Base-by-base conservation (phyloP, 2,888 invertebrate species). In the Melanophora roralis region DNA sequence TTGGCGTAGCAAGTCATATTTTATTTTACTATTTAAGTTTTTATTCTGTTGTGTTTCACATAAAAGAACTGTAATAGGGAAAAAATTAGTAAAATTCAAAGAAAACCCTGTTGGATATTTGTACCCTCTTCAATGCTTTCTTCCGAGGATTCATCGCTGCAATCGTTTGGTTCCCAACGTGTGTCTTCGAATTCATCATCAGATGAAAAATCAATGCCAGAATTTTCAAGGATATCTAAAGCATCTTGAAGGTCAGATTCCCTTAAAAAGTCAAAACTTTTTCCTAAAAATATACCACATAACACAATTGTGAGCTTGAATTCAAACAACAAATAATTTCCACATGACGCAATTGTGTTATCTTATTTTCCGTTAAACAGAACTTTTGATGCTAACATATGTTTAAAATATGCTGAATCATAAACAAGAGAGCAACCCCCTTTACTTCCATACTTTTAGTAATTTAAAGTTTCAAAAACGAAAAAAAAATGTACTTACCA, bases 261-360 rank as follows among this genome's bases (percentile, higher is more conserved):
- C 34, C 0, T 49, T 11, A 21, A 47, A 21, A 64, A 34, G 27
- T 67, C 27, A 27, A 67, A 67, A 32, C 43, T 67, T 19, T 53
- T 67, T 43, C 53, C 67, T 43, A n/a, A n/a, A 67, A 23, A 67
- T 32, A 53, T 53, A 53, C 43, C 53, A 67, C 40, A 43, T 67
- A 34, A 53, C 53, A 67, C 53, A 67, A 67, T 43, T 53, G 67
- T 67, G 67, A 67, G 67, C 43, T 53, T 67, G 53, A 40, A 67
- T 43, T 19, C 9, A 53, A 67, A 67, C 67, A 67, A 55, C 43
- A 53, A 32, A 34, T 67, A 40, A 55, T n/a, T n/a, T n/a, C 53
- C 67, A 32, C 43, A 32, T 32, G 32, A 55, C 67, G 40, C 55
- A 19, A 67, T 67, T 67, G 67, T 55, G 53, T 67, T 67, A 67